Evolutionary conservation across 2,888 invertebrate genomes (phyloP), one percentile per base, ranked within the genome.

Genomic region (Metellina segmentata): DNA sequence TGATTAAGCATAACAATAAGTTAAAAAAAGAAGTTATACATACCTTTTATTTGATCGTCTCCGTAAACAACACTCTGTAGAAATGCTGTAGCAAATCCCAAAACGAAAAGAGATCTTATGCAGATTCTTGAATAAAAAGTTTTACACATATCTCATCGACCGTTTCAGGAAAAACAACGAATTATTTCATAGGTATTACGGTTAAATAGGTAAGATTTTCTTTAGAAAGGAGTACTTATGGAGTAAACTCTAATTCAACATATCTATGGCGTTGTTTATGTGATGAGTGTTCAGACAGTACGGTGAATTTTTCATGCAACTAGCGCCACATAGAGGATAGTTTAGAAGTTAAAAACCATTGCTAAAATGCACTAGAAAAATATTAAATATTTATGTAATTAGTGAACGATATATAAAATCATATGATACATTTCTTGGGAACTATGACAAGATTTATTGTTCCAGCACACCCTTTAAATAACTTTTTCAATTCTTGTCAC

Each of bases 261-360:
- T 19, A 81, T n/a, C 0, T 72, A 83, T 83, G 72, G 83, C 83
- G 83, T 72, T 83, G 52, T 34, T 72, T 81, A 16, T 19, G 4
- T 7, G 51, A 48, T 75, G 11, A 16, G 34, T 72, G 19, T 11
- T 72, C 6, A 9, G 72, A 7, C 72, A 72, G 16, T 7, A n/a
- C 11, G 34, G 7, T 75, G 49, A 34, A 70, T 13, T 48, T 8
- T 49, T n/a, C 13, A 69, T 85, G 85, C 90, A 61, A 90, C 85
- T 85, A 85, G 90, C 81, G 85, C 90, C 90, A 90, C 85, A 79
- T 79, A 69, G 90, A 85, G 90, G 81, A 85, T 5, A 16, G 19
- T 69, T 74, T 81, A 1, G 70, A 53, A 90, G 74, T 20, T 85
- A 85, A 90, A 90, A 78, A 61, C 51, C 49, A 19, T n/a, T 48